Percentiles rank a stretch among this genome's conserved stretches.
These are phyloP conservation scores for Dicrurus megarhynchus DNA, from an alignment of 2,113 vertebrate species.

Conservation along the genomic window DNA sequence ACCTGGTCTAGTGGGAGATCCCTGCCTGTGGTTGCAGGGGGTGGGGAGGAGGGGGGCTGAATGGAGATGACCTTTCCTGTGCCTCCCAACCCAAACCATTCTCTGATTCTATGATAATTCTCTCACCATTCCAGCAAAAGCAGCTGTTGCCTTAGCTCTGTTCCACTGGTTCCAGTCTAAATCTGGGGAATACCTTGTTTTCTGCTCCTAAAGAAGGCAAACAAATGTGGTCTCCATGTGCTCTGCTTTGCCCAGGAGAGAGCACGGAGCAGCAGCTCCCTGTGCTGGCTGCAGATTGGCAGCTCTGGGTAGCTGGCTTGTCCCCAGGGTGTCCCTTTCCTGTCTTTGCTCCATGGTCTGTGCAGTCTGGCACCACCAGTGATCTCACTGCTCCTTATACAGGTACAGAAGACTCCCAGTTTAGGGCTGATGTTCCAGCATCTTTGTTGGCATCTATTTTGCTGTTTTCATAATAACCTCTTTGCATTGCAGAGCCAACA, in stretches of 20 bases:
- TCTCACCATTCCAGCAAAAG: neutral
- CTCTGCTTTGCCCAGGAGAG: neutral
- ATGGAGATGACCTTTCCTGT: neutral
- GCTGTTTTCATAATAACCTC: neutral
- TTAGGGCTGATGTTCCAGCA: neutral
- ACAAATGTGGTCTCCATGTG: neutral
- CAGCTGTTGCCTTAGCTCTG: neutral
- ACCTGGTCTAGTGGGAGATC: neutral
- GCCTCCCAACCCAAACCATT: neutral
- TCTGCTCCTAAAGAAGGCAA: neutral
- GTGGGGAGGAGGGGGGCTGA: neutral
- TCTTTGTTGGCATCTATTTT: neutral
- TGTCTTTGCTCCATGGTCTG: fast-evolving
- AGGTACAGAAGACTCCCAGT: neutral
- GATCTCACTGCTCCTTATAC: neutral
- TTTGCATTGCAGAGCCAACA: neutral
- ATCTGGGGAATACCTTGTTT: neutral
- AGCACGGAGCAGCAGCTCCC: neutral
- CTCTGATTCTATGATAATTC: neutral
- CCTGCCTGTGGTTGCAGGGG: neutral
- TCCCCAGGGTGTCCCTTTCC: neutral
- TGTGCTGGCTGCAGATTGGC: fast-evolving
- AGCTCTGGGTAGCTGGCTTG: neutral
- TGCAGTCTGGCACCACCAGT: neutral
- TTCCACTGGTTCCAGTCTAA: neutral